A percentile compares a stretch with the other conserved stretches of the same genome.
Conservation (phyloP, 2,797 vertebrate species). For the Halcyon badia region DNA sequence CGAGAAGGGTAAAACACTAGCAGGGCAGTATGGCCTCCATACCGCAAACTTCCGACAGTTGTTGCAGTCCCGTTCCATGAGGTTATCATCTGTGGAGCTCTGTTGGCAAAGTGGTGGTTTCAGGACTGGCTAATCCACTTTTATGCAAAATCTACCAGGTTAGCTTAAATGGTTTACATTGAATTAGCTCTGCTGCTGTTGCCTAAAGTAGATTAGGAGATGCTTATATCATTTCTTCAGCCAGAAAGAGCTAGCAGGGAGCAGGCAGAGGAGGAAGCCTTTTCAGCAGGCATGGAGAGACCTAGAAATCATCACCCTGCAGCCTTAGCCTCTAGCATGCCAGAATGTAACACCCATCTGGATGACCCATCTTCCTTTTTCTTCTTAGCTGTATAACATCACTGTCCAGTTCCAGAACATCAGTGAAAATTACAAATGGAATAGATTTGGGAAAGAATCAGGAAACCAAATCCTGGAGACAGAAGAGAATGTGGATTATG, state of each 20-base stretch:
- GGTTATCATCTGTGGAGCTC: not conserved
- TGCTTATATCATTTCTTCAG: not conserved
- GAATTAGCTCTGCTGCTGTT: constrained; percentile 14
- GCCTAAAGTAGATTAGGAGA: constrained; percentile 37
- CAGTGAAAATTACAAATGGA: not conserved
- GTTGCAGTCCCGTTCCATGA: not conserved
- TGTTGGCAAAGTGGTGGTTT: constrained; percentile 7
- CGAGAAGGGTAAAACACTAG: not conserved
- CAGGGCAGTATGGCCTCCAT: rapidly evolving
- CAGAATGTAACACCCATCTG: not conserved
- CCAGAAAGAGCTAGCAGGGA: not conserved
- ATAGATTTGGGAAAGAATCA: not conserved
- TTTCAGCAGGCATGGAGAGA: not conserved
- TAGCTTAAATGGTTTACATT: constrained; percentile 27
- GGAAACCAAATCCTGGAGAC: not conserved
- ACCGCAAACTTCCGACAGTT: not conserved
- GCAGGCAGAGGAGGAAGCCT: not conserved
- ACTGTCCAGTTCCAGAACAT: not conserved
- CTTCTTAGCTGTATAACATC: not conserved
- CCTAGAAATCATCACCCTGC: not conserved
- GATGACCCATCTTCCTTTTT: not conserved
- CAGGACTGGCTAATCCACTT: constrained; percentile 40
- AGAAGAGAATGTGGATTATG: not conserved
- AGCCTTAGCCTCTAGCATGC: not conserved
- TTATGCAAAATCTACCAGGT: constrained; percentile 29